Base-by-base conservation (phyloP, 2,113 vertebrate species). In the Pachycephala philippinensis region DNA sequence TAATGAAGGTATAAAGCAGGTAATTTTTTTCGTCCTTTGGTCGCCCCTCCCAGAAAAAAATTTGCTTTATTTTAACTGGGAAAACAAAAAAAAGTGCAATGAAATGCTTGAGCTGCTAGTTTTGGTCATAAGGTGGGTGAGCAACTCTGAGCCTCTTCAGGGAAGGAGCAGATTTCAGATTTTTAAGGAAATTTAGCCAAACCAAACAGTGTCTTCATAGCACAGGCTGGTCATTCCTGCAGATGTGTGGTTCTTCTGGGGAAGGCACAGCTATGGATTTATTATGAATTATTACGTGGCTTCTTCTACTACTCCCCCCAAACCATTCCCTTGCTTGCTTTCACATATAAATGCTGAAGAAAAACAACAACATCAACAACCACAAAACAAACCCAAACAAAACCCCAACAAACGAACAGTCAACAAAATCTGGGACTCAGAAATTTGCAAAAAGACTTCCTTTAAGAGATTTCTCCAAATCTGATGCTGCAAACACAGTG, bases 151-250 rank as follows among this genome's bases (percentile, higher is more conserved):
- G 61, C 40, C 77, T 90, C 79, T 86, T 66, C 90, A 97, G 85
- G 93, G 77, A 86, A 91, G 68, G 91, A 96, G 83, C 20, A 71
- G 49, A 61, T 91, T 74, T 74, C 79, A 52, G 72, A 60, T 86
- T 97, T 92, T 75, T 74, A 71, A 93, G 87, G 31, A 90, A 86
- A 52, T 90, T 90, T 66, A 88, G 95, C 95, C 91, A 95, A 95
- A 82, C 65, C 76, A 57, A 45, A 49, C 21, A 60, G 33, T 16
- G 72, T 63, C 76, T 75, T 87, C 78, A 49, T 69, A 90, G 83
- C n/a, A 76, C 9, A 21, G 79, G 31, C 39, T 56, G 86, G 33
- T 52, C 27, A 3, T 77, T 94, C 63, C 65, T 64, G 12, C 70
- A 61, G 17, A 10, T 12, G 21, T 30, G 7, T 39, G 26, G 45